Conservation (phyloP, 2,113 vertebrate genomes). For the Xiphorhynchus elegans region DNA sequence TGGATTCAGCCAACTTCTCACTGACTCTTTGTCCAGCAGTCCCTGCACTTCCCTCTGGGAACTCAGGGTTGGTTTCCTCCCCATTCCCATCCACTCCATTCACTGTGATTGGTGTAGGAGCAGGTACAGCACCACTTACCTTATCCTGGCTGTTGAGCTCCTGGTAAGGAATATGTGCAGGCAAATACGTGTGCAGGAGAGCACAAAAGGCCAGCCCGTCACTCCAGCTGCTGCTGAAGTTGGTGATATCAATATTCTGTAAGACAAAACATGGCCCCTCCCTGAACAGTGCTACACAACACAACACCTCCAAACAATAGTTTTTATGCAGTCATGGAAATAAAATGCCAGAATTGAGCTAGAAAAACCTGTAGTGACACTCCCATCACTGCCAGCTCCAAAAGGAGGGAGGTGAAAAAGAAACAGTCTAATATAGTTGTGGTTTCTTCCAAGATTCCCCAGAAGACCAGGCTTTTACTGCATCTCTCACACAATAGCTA, state of each 20-base stretch:
- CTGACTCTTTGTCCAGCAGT: neutral
- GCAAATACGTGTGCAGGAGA: constrained; percentile 89
- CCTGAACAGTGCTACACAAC: neutral
- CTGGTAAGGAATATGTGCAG: constrained; percentile 92
- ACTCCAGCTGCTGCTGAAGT: constrained; percentile 96
- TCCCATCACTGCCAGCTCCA: neutral
- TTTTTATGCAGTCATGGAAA: neutral
- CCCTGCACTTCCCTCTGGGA: neutral
- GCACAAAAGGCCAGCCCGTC: constrained; percentile 92
- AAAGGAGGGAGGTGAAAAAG: neutral
- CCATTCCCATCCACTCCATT: neutral
- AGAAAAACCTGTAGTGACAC: neutral
- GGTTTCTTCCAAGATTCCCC: neutral
- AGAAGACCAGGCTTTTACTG: neutral
- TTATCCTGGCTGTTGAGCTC: constrained; percentile 91
- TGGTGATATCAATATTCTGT: constrained; percentile 93
- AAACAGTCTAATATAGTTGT: neutral
- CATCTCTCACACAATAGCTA: neutral
- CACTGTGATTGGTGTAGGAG: neutral
- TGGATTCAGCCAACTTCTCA: neutral
- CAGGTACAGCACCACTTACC: constrained; percentile 59
- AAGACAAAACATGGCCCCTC: neutral
- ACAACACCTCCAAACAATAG: neutral
- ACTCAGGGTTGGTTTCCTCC: neutral
- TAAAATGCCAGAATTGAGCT: neutral